These are phyloP conservation scores for Hydraecia micacea DNA, from an alignment of 2,888 invertebrate species.

Conservation along the genomic window DNA sequence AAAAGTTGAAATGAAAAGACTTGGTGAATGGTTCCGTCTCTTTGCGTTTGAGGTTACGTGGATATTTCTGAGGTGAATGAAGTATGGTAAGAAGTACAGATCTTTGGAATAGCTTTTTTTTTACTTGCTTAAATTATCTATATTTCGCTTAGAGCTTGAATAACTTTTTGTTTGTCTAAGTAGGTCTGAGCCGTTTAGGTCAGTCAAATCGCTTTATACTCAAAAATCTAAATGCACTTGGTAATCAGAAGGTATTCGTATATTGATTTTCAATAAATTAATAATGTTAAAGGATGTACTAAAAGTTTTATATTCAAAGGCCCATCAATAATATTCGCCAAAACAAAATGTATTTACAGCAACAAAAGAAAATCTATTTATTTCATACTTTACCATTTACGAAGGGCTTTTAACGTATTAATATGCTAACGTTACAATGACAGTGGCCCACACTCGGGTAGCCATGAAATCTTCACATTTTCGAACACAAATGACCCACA, in stretches of 20 bases:
- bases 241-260: background rate
- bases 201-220: background rate
- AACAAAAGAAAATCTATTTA: constrained; percentile 34
- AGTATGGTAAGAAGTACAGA: background rate
- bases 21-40: constrained; percentile 30
- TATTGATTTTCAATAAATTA: background rate
- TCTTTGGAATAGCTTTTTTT: background rate
- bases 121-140: background rate
- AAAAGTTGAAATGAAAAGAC: constrained; percentile 56
- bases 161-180: background rate
- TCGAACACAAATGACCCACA: constrained; percentile 66
- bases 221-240: background rate
- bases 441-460: constrained; percentile 53
- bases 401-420: constrained; percentile 47
- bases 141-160: background rate
- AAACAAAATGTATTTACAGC: background rate
- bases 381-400: constrained; percentile 22
- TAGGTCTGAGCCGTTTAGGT: background rate
- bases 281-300: background rate
- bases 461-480: constrained; percentile 67
- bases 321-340: background rate
- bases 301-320: background rate
- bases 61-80: constrained; percentile 3
- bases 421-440: constrained; percentile 42
- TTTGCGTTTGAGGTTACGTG: constrained; percentile 15